These are phyloP conservation scores for Nothoprocta perdicaria DNA, from an alignment of 2,113 vertebrate species.

Conservation along the genomic window DNA sequence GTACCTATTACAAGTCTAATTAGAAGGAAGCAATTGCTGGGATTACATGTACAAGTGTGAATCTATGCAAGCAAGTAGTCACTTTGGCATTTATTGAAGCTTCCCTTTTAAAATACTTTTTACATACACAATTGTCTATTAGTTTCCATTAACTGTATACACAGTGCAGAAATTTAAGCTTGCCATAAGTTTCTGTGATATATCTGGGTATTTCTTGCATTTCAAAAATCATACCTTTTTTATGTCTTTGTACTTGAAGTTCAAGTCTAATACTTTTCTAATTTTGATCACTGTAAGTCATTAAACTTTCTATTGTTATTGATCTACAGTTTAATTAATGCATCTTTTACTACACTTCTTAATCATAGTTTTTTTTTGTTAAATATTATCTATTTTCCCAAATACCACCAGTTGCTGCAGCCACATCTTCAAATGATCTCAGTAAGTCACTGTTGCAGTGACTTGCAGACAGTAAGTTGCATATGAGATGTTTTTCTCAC, in stretches of 20 bases:
- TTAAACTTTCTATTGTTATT: background rate
- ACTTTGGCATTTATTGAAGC: background rate
- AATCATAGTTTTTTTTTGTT: background rate
- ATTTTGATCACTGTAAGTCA: background rate
- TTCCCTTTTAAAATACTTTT: background rate
- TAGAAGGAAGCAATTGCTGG: conserved; percentile 57
- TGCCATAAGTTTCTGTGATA: background rate
- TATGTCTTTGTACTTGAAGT: background rate
- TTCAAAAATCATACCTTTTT: background rate
- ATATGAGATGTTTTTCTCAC: background rate
- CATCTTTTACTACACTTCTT: background rate
- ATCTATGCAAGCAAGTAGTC: conserved; percentile 13
- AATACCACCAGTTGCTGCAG: fast-evolving
- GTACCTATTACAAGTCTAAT: conserved; percentile 56
- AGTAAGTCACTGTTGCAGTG: too few relatives aligned
- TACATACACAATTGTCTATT: background rate
- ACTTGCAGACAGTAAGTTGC: background rate
- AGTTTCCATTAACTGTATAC: background rate
- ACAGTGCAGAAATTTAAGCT: background rate
- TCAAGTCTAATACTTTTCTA: background rate
- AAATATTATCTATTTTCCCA: background rate
- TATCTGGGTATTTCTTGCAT: background rate
- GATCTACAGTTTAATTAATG: background rate
- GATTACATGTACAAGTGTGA: background rate
- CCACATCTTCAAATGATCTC: fast-evolving